A percentile compares a stretch with the other conserved stretches of the same genome.
Conservation (phyloP, 2,797 vertebrate genomes). For the Gymnodraco acuticeps region DNA sequence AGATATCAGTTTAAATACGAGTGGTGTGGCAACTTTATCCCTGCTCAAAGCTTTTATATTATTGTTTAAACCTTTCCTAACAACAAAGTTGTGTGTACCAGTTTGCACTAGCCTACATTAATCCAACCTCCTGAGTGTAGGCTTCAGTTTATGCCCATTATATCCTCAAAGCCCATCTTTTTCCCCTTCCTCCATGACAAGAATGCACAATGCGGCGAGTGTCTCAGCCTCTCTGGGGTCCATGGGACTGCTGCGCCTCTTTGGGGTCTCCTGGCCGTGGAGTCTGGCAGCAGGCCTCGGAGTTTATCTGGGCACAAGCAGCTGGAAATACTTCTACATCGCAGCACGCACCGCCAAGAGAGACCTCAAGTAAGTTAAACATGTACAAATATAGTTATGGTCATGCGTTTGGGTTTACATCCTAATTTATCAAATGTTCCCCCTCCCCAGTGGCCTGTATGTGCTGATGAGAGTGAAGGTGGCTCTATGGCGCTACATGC, state of each 20-base stretch:
- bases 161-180: constrained; percentile 38
- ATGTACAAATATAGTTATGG: not conserved
- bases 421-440: constrained; percentile 6
- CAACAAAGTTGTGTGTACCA: constrained; percentile 23
- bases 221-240: constrained; percentile 87
- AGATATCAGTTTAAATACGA: not conserved
- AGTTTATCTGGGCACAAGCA: constrained; percentile 88
- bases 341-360: constrained; percentile 87
- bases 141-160: constrained; percentile 23
- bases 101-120: constrained; percentile 1
- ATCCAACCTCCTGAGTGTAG: constrained; percentile 8
- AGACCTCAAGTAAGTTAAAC: constrained; percentile 88
- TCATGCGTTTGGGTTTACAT: not conserved
- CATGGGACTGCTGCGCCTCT: constrained; percentile 88
- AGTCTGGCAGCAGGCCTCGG: constrained; percentile 88
- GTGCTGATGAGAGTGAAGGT: constrained; percentile 90
- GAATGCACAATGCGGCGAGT: constrained; percentile 86
- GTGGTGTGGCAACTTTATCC: not conserved
- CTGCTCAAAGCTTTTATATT: not conserved
- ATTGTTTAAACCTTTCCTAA: not conserved
- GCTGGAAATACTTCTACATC: constrained; percentile 92
- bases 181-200: constrained; percentile 53
- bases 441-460: constrained; percentile 85
- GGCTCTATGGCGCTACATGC: constrained; percentile 85
- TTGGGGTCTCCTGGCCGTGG: constrained; percentile 92